Evolutionary conservation across 2,888 invertebrate species (phyloP), one percentile per base, ranked within the genome.

Genomic region (Cordilura impudica): DNA sequence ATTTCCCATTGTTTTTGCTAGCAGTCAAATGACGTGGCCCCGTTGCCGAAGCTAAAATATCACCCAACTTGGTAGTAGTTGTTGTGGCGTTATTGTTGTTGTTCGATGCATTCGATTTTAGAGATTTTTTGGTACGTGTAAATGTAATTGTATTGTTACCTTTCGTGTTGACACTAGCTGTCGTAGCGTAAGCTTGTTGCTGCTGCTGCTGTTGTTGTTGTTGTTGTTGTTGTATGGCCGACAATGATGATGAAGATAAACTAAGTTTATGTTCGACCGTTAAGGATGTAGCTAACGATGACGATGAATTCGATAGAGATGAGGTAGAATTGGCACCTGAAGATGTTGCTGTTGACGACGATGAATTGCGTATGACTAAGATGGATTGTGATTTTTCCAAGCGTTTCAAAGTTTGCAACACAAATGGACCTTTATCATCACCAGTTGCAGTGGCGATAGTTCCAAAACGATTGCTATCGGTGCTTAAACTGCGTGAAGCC

Each of bases 371-470:
- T 83, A 90, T 89, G 39, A 90, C 89, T 77, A 90, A 82, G 58
- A 90, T 90, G 65, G 90, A 89, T 81, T 90, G 90, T 0, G 90
- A 89, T 83, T 90, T 90, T 84, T 90, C 90, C 72, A 90, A 84
- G 26, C 90, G 89, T 82, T 90, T 90, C 29, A 90, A 85, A 53
- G 90, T 90, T 83, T 90, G 90, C 82, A 90, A 82, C 69, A 90
- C 87, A 84, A 90, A 90, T 1, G 90, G 90, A 3, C 87, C 86
- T 69, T 88, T 84, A 58, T 87, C 87, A 39, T 83, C 79, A 61
- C 81, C 82, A 54, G 61, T 75, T 66, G 74, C 71, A 58, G 76
- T 26, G 18, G 75, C 70, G n/a, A 81, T 78, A 19, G 80, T 81
- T 73, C 82, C 78, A 71, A 82, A 81, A 51, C 87, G 84, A 71